Percentiles rank a stretch among this genome's conserved stretches.
Evolutionary conservation across 2,113 vertebrate genomes (phyloP).

Genomic region (Spea multiplicata): DNA sequence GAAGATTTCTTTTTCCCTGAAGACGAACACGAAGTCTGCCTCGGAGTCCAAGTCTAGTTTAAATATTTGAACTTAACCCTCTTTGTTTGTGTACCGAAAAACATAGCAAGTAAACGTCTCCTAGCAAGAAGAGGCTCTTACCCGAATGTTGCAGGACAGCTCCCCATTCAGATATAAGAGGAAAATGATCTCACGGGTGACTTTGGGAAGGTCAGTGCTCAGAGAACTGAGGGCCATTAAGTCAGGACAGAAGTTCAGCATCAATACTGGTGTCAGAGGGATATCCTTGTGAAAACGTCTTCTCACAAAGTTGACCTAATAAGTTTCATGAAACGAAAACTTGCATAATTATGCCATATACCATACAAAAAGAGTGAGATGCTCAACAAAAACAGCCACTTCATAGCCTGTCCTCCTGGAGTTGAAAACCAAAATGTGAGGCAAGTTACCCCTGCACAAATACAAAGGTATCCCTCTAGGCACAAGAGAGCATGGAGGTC

Average conservation of each 20-base stretch:
- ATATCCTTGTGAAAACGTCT: constrained; percentile 95
- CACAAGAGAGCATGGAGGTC: too few relatives aligned
- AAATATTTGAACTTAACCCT: too few relatives aligned
- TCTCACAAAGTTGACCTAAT: constrained; percentile 86
- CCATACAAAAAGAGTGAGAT: not conserved
- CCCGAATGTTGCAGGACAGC: constrained; percentile 49
- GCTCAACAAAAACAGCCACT: too few relatives aligned
- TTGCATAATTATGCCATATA: not conserved
- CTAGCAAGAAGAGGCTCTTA: not conserved
- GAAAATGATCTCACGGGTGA: constrained; percentile 86
- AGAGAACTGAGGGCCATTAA: constrained; percentile 56
- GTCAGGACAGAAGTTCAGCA: constrained; percentile 92
- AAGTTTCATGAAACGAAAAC: not conserved
- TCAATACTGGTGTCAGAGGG: constrained; percentile 84
- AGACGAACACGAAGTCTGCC: too few relatives aligned
- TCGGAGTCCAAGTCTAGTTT: too few relatives aligned
- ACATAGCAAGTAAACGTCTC: too few relatives aligned
- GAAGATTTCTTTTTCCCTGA: too few relatives aligned
- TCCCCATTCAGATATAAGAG: constrained; percentile 72
- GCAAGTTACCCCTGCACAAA: too few relatives aligned
- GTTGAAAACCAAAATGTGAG: too few relatives aligned
- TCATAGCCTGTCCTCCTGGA: too few relatives aligned
- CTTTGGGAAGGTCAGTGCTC: constrained; percentile 62
- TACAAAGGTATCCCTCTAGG: too few relatives aligned
- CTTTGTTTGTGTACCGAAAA: too few relatives aligned